Conservation (phyloP, 2,888 invertebrate species). For the Conus canariensis region DNA sequence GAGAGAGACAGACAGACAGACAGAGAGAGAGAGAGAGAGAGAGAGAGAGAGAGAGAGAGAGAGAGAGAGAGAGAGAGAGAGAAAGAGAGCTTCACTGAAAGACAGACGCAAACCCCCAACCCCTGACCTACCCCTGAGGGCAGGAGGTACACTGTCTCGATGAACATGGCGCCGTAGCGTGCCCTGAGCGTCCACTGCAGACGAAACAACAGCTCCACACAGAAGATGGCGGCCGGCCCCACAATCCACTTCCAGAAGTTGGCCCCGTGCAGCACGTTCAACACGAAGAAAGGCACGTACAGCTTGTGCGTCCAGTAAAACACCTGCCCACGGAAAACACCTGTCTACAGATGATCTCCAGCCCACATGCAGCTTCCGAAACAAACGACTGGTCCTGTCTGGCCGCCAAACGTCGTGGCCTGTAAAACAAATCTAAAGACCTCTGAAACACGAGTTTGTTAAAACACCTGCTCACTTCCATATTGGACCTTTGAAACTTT, state of each 20-base stretch:
- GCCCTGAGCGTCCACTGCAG: constrained; percentile 52
- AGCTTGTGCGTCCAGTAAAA: constrained; percentile 97
- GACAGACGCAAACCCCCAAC: neutral
- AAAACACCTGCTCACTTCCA: no score
- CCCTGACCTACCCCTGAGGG: constrained; percentile 87
- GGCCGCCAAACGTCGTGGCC: neutral
- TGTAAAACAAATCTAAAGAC: no score
- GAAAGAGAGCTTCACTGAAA: neutral
- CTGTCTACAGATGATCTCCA: no score
- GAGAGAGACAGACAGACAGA: neutral
- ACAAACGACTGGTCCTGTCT: no score
- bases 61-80: neutral
- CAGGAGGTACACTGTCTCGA: constrained; percentile 84
- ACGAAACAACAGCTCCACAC: constrained; percentile 85
- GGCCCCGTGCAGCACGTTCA: constrained; percentile 92
- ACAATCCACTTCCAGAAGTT: constrained; percentile 98
- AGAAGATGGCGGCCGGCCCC: constrained; percentile 88
- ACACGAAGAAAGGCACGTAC: constrained; percentile 90
- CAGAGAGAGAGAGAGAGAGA: neutral
- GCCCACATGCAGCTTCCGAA: no score
- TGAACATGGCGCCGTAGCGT: constrained; percentile 82
- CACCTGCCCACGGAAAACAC: constrained; percentile 81
- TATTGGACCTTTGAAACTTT: no score
- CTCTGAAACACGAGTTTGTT: no score
- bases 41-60: neutral